Conservation (phyloP, 2,888 invertebrate genomes). For the Syrista parreyssii region DNA sequence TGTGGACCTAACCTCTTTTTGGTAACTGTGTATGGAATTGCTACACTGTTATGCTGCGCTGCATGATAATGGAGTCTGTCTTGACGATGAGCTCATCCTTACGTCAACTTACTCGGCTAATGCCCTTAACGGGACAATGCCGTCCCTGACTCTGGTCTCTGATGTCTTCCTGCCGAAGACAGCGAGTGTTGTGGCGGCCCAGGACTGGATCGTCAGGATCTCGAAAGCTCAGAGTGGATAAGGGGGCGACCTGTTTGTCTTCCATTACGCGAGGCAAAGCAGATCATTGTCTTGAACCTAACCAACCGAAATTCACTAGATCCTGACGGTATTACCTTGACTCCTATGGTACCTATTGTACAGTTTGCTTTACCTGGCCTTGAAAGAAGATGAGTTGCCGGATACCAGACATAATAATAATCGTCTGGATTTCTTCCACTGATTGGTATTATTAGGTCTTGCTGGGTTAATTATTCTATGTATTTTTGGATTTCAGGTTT, state of each 20-base stretch:
- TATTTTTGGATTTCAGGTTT: background rate
- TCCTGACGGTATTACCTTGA: conserved; percentile 42
- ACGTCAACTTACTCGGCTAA: background rate
- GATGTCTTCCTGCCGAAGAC: conserved; percentile 10
- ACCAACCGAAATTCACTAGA: conserved; percentile 52
- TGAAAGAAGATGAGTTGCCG: background rate
- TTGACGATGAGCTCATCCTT: background rate
- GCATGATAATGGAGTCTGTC: background rate
- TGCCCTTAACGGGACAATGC: conserved; percentile 1
- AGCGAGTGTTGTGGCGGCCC: conserved; percentile 25
- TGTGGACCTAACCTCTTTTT: background rate
- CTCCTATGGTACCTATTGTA: background rate
- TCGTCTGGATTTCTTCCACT: background rate
- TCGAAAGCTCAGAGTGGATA: conserved; percentile 29
- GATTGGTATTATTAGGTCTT: background rate
- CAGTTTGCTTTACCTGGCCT: background rate
- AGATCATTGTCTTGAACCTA: conserved; percentile 55
- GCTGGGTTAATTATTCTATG: background rate
- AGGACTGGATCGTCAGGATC: background rate
- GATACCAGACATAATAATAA: background rate
- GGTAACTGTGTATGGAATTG: background rate
- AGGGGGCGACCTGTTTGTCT: conserved; percentile 53
- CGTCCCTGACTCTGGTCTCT: background rate
- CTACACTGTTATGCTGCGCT: background rate
- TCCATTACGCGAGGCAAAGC: conserved; percentile 56